A percentile compares a stretch with the other conserved stretches of the same genome.
phyloP scores from a whole-genome alignment of 2,888 invertebrate species.

The Hedya salicella region DNA sequence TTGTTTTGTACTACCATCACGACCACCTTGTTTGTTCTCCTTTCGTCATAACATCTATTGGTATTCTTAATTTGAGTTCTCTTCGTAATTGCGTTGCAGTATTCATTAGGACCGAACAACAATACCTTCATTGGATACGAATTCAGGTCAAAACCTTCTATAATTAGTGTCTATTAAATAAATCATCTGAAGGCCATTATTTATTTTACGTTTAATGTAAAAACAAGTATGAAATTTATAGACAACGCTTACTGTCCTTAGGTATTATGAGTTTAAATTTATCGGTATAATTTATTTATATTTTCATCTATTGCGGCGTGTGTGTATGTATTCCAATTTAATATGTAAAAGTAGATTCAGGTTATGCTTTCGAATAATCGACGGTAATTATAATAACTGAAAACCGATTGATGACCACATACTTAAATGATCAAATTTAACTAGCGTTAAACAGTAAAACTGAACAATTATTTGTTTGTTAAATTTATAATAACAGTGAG shows the following conservation, averaged over 20 bases:
- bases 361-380: too few relatives aligned
- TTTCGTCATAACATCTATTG: slow-evolving; percentile 58
- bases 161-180: slow-evolving; percentile 21
- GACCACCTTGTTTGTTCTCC: slow-evolving; percentile 48
- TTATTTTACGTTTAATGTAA: not conserved
- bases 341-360: too few relatives aligned
- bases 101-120: slow-evolving; percentile 28
- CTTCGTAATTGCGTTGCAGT: slow-evolving; percentile 48
- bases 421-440: too few relatives aligned
- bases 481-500: slow-evolving; percentile 41
- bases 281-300: too few relatives aligned
- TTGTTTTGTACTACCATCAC: slow-evolving; percentile 6
- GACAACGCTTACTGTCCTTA: too few relatives aligned
- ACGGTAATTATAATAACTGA: too few relatives aligned
- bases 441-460: too few relatives aligned
- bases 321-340: too few relatives aligned
- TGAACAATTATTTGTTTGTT: slow-evolving; percentile 22
- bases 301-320: too few relatives aligned
- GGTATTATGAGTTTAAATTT: too few relatives aligned
- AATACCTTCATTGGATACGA: slow-evolving; percentile 20
- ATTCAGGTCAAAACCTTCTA: slow-evolving; percentile 35
- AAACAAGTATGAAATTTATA: not conserved
- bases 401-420: too few relatives aligned
- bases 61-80: slow-evolving; percentile 51
- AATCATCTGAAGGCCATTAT: not conserved